These are phyloP conservation scores for Panagrolaimus sp. DNA, from an alignment of 1,140 invertebrate species.

Conservation along the genomic window DNA sequence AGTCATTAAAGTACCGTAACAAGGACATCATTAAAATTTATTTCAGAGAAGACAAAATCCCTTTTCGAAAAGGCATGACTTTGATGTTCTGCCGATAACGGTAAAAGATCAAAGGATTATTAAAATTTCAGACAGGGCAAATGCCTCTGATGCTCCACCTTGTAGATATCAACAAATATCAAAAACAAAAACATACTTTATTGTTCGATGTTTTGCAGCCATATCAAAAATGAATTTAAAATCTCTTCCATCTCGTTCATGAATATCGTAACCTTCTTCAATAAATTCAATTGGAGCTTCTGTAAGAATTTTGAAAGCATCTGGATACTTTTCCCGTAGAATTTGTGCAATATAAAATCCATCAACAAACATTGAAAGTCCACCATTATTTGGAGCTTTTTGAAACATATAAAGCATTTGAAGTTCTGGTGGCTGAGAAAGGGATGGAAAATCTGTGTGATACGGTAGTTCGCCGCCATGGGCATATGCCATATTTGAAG, in stretches of 20 bases:
- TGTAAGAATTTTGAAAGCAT: conserved; percentile 40
- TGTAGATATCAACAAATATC: conserved; percentile 16
- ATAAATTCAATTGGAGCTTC: conserved; percentile 43
- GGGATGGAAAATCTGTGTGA: conserved; percentile 55
- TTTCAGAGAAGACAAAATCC: too few species aligned
- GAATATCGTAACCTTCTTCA: conserved; percentile 54
- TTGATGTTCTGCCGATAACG: too few species aligned
- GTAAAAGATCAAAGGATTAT: too few species aligned
- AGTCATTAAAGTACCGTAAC: background rate
- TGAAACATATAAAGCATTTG: conserved; percentile 56
- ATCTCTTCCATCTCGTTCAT: conserved; percentile 34
- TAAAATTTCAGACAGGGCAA: too few species aligned
- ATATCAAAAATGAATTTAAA: conserved; percentile 48
- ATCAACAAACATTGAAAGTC: conserved; percentile 55
- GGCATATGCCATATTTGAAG: conserved; percentile 55
- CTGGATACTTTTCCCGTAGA: conserved; percentile 35
- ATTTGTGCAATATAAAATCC: conserved; percentile 51
- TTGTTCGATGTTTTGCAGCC: conserved; percentile 48
- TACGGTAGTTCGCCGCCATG: conserved; percentile 45
- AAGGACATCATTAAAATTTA: too few species aligned
- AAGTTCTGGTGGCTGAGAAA: conserved; percentile 49
- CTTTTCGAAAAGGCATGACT: conserved; percentile 14
- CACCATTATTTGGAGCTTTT: conserved; percentile 39
- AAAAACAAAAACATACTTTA: conserved; percentile 31
- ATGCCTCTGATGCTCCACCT: background rate